These are phyloP conservation scores for Chrysotoxum bicinctum DNA, from an alignment of 2,888 invertebrate genomes.

Conservation along the genomic window DNA sequence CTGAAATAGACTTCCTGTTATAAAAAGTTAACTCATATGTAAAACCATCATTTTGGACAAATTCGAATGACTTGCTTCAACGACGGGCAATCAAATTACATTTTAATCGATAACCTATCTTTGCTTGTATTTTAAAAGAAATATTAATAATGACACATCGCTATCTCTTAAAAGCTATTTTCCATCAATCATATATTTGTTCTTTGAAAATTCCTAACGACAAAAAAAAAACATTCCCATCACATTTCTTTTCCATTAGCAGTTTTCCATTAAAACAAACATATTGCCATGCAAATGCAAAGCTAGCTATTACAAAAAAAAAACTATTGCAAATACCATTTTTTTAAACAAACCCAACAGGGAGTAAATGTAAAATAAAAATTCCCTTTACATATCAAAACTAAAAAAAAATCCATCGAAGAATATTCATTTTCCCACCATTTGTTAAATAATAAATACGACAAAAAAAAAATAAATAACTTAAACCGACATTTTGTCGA, in stretches of 20 bases:
- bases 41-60: too few species aligned
- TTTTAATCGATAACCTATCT: background rate
- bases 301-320: conserved; percentile 40
- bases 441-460: conserved; percentile 23
- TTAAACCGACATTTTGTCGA: conserved; percentile 27
- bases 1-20: too few species aligned
- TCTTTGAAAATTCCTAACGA: conserved; percentile 10
- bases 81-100: too few species aligned
- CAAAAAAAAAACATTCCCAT: conserved; percentile 18
- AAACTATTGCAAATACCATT: background rate
- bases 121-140: background rate
- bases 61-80: too few species aligned
- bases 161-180: conserved; percentile 35
- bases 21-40: too few species aligned
- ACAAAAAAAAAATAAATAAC: background rate
- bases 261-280: conserved; percentile 36
- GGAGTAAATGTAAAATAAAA: background rate
- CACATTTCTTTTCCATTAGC: conserved; percentile 57
- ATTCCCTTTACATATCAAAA: conserved; percentile 28
- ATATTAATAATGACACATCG: conserved; percentile 16
- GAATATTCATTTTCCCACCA: conserved; percentile 50
- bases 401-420: conserved; percentile 40
- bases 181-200: conserved; percentile 37
- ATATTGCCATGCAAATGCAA: conserved; percentile 6
- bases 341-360: background rate